Evolutionary conservation across 2,797 vertebrate genomes (phyloP).

Genomic region (Ctenochaetus hawaiiensis): DNA sequence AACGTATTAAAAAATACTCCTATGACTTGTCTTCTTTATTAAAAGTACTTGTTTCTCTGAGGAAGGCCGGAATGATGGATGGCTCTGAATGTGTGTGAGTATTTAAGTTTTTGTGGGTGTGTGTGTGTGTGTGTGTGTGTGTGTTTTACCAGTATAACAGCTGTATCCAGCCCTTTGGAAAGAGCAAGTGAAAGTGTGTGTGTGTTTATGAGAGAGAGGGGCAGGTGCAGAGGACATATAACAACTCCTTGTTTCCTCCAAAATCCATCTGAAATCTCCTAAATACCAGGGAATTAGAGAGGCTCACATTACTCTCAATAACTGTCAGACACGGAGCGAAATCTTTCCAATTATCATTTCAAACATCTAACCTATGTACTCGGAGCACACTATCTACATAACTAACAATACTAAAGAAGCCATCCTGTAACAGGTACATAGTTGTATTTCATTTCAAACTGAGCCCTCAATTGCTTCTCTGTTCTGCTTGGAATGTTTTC

Average conservation of each 20-base stretch:
- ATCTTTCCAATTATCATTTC: constrained; percentile 59
- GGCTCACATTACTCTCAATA: constrained; percentile 78
- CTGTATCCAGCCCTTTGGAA: constrained; percentile 65
- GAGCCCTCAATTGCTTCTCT: constrained; percentile 17
- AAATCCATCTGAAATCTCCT: constrained; percentile 75
- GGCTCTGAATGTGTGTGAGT: constrained; percentile 19
- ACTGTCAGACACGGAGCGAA: constrained; percentile 67
- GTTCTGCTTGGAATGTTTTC: constrained; percentile 47
- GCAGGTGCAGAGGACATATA: constrained; percentile 73
- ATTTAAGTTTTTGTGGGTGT: background rate
- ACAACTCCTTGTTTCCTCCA: constrained; percentile 67
- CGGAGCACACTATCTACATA: background rate
- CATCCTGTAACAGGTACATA: constrained; percentile 35
- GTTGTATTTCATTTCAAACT: constrained; percentile 29
- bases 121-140: constrained; percentile 36
- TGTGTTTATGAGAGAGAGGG: constrained; percentile 60
- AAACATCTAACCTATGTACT: constrained; percentile 40
- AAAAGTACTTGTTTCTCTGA: constrained; percentile 44
- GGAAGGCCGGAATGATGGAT: constrained; percentile 47
- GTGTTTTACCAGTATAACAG: constrained; percentile 58
- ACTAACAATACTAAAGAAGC: constrained; percentile 18
- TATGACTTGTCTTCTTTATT: constrained; percentile 44
- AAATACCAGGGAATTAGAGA: constrained; percentile 72
- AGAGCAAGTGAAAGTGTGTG: constrained; percentile 27
- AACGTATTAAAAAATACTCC: constrained; percentile 42